Evolutionary conservation across 2,113 vertebrate genomes (phyloP).

Genomic region (Uria aalge): DNA sequence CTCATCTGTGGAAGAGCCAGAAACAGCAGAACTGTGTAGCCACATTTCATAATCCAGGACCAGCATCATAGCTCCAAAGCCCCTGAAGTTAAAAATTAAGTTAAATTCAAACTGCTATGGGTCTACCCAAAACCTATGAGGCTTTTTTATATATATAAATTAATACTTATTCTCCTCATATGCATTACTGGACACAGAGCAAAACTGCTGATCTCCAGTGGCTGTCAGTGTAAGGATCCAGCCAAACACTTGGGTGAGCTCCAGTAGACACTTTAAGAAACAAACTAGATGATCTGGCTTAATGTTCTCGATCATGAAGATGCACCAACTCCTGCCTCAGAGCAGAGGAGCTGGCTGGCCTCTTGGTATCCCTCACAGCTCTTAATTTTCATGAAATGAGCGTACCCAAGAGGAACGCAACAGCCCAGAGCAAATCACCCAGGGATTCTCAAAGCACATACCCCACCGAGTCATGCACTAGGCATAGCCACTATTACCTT

Average conservation of each 20-base stretch:
- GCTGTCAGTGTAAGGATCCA: neutral
- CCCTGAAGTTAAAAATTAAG: neutral
- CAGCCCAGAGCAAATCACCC: neutral
- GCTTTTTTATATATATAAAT: neutral
- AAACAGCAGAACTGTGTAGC: neutral
- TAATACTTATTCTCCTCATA: neutral
- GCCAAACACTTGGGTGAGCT: neutral
- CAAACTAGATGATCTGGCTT: neutral
- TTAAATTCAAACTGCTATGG: neutral
- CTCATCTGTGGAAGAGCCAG: neutral
- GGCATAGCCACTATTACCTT: conserved; percentile 69
- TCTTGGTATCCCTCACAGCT: neutral
- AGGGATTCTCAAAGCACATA: neutral
- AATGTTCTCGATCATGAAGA: neutral
- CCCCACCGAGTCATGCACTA: neutral
- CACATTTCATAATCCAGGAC: neutral
- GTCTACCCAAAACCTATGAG: neutral
- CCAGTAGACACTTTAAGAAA: neutral
- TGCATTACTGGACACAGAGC: neutral
- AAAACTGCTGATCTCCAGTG: neutral
- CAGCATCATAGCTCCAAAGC: neutral
- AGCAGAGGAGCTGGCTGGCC: neutral
- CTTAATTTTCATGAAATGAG: accelerated
- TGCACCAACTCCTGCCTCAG: neutral
- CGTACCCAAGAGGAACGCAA: neutral